A percentile compares a stretch with the other conserved stretches of the same genome.
phyloP scores from a whole-genome alignment of 2,888 invertebrate genomes.

The Aphidoletes aphidimyza region DNA sequence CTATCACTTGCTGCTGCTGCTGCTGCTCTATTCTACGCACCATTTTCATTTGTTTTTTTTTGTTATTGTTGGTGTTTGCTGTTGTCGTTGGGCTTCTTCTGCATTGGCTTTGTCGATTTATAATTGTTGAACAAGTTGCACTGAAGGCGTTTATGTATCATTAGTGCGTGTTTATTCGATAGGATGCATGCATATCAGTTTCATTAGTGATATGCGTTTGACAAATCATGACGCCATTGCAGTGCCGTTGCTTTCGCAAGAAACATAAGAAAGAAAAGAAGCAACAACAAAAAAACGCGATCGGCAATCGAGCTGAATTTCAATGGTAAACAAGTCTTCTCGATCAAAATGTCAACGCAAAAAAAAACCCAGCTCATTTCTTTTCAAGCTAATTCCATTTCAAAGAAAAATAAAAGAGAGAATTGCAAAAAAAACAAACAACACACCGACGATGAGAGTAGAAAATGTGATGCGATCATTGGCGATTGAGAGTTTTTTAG shows the following conservation, averaged over 20 bases:
- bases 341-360: not conserved
- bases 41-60: not conserved
- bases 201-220: constrained; percentile 29
- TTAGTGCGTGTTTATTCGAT: constrained; percentile 35
- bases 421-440: too few relatives aligned
- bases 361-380: not conserved
- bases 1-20: not conserved
- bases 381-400: not conserved
- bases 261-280: not conserved
- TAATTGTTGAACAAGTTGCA: constrained; percentile 29
- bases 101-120: not conserved
- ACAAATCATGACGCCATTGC: not conserved
- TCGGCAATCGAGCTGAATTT: not conserved
- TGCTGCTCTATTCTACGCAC: constrained; percentile 5
- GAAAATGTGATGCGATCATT: not conserved
- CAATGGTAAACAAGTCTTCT: not conserved
- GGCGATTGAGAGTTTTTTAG: too few relatives aligned
- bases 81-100: not conserved
- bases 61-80: not conserved
- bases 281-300: too few relatives aligned
- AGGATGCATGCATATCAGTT: not conserved
- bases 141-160: constrained; percentile 7
- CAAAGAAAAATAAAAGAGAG: too few relatives aligned
- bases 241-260: constrained; percentile 30
- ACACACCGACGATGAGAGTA: not conserved